Evolutionary conservation across 1,140 invertebrate genomes (phyloP).

Genomic region (Ostrea denselamellosa): DNA sequence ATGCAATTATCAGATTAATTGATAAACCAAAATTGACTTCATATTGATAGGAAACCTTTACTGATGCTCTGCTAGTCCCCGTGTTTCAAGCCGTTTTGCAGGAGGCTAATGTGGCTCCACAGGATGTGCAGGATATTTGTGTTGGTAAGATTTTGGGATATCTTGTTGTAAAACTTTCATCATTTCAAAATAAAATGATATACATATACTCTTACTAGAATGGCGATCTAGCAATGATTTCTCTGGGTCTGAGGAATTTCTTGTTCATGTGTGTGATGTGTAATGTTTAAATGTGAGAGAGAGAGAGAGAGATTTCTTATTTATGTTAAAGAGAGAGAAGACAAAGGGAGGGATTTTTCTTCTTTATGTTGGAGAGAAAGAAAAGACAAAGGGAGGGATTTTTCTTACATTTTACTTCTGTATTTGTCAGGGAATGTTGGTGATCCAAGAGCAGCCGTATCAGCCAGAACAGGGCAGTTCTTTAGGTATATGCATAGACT

Average conservation of each 20-base stretch:
- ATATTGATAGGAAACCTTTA: constrained; percentile 66
- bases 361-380: no score
- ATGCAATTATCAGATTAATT: no score
- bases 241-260: no score
- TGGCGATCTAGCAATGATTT: no score
- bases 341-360: no score
- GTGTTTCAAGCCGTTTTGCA: constrained; percentile 68
- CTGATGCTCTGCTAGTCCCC: constrained; percentile 69
- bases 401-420: neutral
- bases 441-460: constrained; percentile 60
- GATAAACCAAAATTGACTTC: neutral
- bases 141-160: constrained; percentile 61
- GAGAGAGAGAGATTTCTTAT: no score
- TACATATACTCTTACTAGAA: no score
- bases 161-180: neutral
- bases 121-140: constrained; percentile 71
- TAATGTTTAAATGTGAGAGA: no score
- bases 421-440: constrained; percentile 68
- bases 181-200: neutral
- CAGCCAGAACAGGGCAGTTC: constrained; percentile 72
- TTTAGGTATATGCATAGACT: constrained; percentile 12
- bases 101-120: constrained; percentile 63
- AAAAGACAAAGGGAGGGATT: no score
- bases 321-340: no score
- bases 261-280: no score